phyloP scores from a whole-genome alignment of 2,888 invertebrate genomes.

The Orthosia cruda region DNA sequence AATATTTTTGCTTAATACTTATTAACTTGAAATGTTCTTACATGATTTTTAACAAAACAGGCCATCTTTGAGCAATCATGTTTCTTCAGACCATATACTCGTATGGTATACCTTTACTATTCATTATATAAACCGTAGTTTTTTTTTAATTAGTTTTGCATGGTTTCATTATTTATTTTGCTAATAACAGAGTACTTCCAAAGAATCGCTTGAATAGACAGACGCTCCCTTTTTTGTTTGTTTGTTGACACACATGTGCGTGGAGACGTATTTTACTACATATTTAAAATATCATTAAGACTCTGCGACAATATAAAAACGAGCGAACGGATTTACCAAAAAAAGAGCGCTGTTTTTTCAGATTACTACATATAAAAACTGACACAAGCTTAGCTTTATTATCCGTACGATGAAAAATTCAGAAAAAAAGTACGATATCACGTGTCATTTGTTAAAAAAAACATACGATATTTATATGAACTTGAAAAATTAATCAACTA shows the following conservation, averaged over 20 bases:
- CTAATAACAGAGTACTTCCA: constrained; percentile 10
- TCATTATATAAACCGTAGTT: no score
- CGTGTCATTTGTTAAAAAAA: neutral
- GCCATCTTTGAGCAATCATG: no score
- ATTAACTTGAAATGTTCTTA: no score
- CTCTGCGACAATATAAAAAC: neutral
- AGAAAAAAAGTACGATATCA: neutral
- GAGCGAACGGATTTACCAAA: neutral
- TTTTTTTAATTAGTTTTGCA: neutral
- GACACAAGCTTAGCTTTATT: neutral
- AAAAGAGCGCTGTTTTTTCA: neutral
- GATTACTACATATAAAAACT: constrained; percentile 6
- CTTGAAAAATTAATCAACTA: neutral
- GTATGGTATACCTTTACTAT: no score
- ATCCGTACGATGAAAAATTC: neutral
- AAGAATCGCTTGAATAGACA: constrained; percentile 8
- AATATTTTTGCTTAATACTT: no score
- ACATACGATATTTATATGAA: neutral
- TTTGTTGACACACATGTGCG: constrained; percentile 35
- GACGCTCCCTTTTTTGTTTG: constrained; percentile 8
- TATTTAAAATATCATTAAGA: constrained; percentile 29
- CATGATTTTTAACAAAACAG: no score
- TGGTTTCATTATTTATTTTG: neutral
- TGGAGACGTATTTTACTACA: constrained; percentile 13
- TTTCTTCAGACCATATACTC: no score